Evolutionary conservation across 1,140 invertebrate genomes (phyloP).

Genomic region (Diorhabda carinulata): DNA sequence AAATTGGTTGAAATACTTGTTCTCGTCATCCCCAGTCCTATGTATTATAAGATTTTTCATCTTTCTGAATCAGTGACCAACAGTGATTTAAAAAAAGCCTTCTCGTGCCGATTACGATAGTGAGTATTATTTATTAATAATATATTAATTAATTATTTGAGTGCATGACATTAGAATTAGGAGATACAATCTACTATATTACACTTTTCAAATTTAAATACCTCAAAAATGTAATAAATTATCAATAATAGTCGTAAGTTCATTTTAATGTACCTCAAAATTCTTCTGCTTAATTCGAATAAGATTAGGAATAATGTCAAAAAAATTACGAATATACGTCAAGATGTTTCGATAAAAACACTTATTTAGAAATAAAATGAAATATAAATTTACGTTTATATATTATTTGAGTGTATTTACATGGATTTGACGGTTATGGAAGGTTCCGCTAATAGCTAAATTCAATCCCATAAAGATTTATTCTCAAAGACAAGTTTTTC

Average conservation of each 20-base stretch:
- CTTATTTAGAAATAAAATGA: too few species aligned
- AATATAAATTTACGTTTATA: too few species aligned
- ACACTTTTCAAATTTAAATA: not conserved
- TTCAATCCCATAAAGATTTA: too few species aligned
- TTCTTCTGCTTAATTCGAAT: not conserved
- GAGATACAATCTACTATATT: conserved; percentile 1
- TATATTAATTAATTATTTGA: conserved; percentile 16
- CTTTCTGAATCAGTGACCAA: conserved; percentile 28
- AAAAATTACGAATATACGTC: too few species aligned
- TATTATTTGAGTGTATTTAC: too few species aligned
- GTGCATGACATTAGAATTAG: conserved; percentile 24
- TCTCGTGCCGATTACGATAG: conserved; percentile 27
- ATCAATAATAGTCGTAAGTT: not conserved
- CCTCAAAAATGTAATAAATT: not conserved
- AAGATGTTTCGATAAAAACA: too few species aligned
- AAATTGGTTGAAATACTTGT: not conserved
- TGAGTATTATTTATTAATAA: conserved; percentile 27
- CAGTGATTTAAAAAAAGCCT: conserved; percentile 29
- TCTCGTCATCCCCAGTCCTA: conserved; percentile 20
- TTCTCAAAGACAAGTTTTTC: too few species aligned
- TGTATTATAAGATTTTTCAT: conserved; percentile 28
- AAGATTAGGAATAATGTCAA: not conserved
- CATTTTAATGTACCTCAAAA: not conserved
- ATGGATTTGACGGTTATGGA: too few species aligned
- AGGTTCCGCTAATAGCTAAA: too few species aligned